A percentile compares a stretch with the other conserved stretches of the same genome.
Conservation (phyloP, 2,113 vertebrate genomes). For the Psophia crepitans region DNA sequence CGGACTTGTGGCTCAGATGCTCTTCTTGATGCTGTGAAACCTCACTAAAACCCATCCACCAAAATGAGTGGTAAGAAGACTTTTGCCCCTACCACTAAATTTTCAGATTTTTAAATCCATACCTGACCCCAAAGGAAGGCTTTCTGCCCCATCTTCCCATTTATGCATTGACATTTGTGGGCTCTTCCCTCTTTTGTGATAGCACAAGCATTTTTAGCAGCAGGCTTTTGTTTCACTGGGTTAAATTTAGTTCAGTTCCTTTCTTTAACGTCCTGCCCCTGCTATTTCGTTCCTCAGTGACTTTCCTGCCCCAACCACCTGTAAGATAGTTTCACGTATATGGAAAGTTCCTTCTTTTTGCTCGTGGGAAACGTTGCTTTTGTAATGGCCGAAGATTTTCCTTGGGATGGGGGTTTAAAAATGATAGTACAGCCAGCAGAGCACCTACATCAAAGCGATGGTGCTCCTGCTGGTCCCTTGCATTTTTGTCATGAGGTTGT, state of each 20-base stretch:
- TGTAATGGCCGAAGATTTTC: background rate
- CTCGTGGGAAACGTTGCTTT: background rate
- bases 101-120: background rate
- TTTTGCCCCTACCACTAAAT: background rate
- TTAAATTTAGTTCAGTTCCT: constrained; percentile 20
- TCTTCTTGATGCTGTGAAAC: background rate
- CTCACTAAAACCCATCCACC: background rate
- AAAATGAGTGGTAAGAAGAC: background rate
- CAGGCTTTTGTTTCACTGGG: background rate
- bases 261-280: background rate
- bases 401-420: background rate
- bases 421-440: background rate
- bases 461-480: background rate
- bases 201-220: background rate
- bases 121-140: background rate
- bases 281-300: background rate
- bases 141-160: constrained; percentile 12
- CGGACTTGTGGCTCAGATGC: background rate
- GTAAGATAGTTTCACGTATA: background rate
- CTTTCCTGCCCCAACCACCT: background rate
- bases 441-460: background rate
- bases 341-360: background rate
- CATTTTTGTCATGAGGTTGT: background rate
- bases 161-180: background rate
- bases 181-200: constrained; percentile 31